Evolutionary conservation across 2,888 invertebrate species (phyloP).

Genomic region (Fragum whitleyi): DNA sequence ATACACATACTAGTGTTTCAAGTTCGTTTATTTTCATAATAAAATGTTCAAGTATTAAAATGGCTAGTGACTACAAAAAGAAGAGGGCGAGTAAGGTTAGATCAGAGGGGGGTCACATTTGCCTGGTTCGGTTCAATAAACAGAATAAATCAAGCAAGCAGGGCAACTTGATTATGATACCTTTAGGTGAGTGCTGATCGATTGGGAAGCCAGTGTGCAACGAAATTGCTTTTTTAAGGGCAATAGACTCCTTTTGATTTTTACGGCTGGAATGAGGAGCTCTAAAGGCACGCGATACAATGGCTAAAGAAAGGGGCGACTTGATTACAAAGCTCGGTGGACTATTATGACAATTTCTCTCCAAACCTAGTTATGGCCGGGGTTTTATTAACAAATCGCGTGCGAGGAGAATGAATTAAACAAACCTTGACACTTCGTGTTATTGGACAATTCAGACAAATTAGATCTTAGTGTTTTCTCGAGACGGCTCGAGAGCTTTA

Average conservation of each 20-base stretch:
- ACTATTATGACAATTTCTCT: constrained; percentile 11
- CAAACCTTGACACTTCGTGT: background rate
- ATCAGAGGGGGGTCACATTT: constrained; percentile 12
- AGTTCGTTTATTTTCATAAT: no score
- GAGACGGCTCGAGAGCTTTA: background rate
- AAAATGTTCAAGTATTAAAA: no score
- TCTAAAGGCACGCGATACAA: constrained; percentile 22
- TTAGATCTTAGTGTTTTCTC: constrained; percentile 2
- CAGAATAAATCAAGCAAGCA: constrained; percentile 23
- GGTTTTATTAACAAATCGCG: constrained; percentile 29
- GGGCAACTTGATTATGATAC: constrained; percentile 26
- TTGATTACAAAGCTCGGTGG: constrained; percentile 19
- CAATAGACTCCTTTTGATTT: constrained; percentile 25
- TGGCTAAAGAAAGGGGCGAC: constrained; percentile 4
- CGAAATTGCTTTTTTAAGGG: constrained; percentile 21
- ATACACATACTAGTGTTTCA: no score
- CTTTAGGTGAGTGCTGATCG: constrained; percentile 17
- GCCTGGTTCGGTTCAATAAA: constrained; percentile 20
- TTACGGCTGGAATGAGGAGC: constrained; percentile 1
- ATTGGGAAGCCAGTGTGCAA: constrained; percentile 22
- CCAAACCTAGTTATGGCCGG: constrained; percentile 2
- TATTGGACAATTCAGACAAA: constrained; percentile 4
- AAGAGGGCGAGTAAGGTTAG: background rate
- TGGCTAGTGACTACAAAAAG: background rate
- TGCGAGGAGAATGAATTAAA: constrained; percentile 16